These are phyloP conservation scores for Hipparchia semele DNA, from an alignment of 2,888 invertebrate species.

Conservation along the genomic window DNA sequence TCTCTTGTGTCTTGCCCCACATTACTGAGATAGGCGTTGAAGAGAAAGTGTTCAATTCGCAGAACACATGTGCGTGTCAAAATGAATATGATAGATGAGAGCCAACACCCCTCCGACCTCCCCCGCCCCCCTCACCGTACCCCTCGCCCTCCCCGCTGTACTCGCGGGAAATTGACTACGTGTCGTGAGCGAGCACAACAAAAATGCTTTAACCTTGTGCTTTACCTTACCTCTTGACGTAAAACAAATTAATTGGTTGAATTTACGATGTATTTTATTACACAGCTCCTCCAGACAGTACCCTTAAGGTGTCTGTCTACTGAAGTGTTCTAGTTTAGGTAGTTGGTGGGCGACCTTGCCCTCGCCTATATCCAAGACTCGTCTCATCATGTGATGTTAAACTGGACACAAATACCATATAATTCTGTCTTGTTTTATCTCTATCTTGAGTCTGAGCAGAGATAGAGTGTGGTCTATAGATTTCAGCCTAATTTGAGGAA, in stretches of 20 bases:
- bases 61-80: slow-evolving; percentile 73
- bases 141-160: slow-evolving; percentile 37
- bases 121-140: slow-evolving; percentile 24
- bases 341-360: no score
- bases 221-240: slow-evolving; percentile 6
- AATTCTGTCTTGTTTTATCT: no score
- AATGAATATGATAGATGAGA: slow-evolving; percentile 68
- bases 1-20: slow-evolving; percentile 17
- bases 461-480: no score
- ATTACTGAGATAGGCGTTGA: slow-evolving; percentile 40
- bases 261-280: not conserved
- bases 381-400: no score
- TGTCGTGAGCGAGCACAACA: slow-evolving; percentile 38
- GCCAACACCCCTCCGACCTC: slow-evolving; percentile 37
- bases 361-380: no score
- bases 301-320: no score
- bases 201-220: slow-evolving; percentile 32
- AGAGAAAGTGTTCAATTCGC: slow-evolving; percentile 63
- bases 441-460: no score
- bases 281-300: not conserved
- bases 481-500: no score
- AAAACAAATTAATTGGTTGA: slow-evolving; percentile 9
- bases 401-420: no score
- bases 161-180: slow-evolving; percentile 50
- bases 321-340: no score